Percentiles rank a stretch among this genome's conserved stretches.
These are phyloP conservation scores for Octodonta nipae DNA, from an alignment of 2,888 invertebrate species.

Conservation along the genomic window DNA sequence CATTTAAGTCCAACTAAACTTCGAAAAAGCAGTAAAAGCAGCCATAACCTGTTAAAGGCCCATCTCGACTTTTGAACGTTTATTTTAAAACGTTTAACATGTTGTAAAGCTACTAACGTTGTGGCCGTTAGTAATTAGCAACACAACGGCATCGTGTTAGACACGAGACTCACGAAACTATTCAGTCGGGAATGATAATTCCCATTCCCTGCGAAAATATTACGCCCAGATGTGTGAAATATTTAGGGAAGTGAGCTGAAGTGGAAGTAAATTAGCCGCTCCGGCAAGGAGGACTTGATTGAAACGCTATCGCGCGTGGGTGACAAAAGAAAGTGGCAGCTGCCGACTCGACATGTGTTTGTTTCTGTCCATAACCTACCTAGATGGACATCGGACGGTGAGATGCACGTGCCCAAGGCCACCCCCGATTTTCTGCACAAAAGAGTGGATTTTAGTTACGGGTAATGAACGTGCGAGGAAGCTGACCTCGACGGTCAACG, in stretches of 20 bases:
- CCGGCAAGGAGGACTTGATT: constrained; percentile 22
- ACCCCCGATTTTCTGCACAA: constrained; percentile 31
- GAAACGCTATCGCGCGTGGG: constrained; percentile 30
- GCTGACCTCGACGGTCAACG: too few species aligned
- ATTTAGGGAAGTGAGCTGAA: constrained; percentile 26
- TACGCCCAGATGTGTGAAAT: constrained; percentile 30
- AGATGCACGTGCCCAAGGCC: constrained; percentile 29
- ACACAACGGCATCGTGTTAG: too few species aligned
- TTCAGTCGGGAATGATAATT: too few species aligned
- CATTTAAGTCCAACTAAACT: too few species aligned
- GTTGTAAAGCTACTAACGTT: too few species aligned
- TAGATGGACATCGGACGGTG: constrained; percentile 31
- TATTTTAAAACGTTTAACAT: too few species aligned
- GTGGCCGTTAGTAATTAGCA: too few species aligned
- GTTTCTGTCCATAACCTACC: constrained; percentile 27
- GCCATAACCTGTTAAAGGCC: too few species aligned
- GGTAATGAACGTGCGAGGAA: constrained; percentile 35
- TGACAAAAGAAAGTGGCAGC: constrained; percentile 33
- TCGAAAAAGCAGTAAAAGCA: too few species aligned
- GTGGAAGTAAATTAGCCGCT: constrained; percentile 31
- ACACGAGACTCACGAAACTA: too few species aligned
- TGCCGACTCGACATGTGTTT: constrained; percentile 22
- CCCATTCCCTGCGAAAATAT: constrained; percentile 18
- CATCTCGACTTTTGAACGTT: too few species aligned
- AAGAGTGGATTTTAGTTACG: constrained; percentile 35